Evolutionary conservation across 1,140 invertebrate species (phyloP), one percentile per base, ranked within the genome.

Genomic region (Hetaerina americana): DNA sequence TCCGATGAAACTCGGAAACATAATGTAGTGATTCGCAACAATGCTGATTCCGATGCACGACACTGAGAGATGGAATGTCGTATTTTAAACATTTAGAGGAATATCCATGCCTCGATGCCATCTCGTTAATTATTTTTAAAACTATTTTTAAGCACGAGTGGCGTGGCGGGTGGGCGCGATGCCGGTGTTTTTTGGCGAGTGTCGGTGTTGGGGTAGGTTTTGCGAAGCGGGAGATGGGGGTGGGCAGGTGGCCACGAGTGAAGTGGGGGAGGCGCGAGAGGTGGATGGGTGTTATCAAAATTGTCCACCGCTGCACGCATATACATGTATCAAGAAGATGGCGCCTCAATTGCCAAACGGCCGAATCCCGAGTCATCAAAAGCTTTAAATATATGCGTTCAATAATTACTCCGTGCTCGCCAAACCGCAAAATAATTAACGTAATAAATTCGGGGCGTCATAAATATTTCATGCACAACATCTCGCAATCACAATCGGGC

Each of bases 401-500:
- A 57, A 57, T 57, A 57, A 57, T 57, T 57, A 57, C 40, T 57
- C 40, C 40, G 22, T 57, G 40, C 40, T 57, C 40, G 40, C 40
- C 40, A 57, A 57, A 57, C 40, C 40, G 22, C 40, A 57, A 57
- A 57, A 57, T 57, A 57, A 57, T 57, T 57, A 57, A 57, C 40
- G 40, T n/a, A 57, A 57, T 57, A 57, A 57, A 57, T 57, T 57
- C 40, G 15, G 40, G 1, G 40, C 40, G 40, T 57, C 40, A 57
- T 57, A 57, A 57, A 57, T 57, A 57, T 57, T 57, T 57, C 40
- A 57, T 57, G n/a, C n/a, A 57, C 40, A 57, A 57, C 40, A 57
- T 57, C 40, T 57, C 40, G 40, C 40, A 57, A 57, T 57, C 40
- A 57, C 40, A 57, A 57, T 57, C 40, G 40, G 22, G n/a, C n/a